Conservation (phyloP, 1,140 invertebrate species). For the Psix sp. region DNA sequence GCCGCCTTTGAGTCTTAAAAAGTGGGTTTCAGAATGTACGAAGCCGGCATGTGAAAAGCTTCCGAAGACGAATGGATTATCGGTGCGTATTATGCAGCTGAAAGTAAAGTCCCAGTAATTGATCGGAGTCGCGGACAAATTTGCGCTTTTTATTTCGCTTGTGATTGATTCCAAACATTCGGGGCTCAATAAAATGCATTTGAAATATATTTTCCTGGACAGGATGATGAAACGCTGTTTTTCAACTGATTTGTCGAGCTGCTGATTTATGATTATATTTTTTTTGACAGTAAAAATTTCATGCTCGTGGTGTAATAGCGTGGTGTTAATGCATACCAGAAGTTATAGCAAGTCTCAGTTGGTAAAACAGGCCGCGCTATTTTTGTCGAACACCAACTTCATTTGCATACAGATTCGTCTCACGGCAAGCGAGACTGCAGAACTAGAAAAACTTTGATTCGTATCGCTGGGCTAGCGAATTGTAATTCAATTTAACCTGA, state of each 20-base stretch:
- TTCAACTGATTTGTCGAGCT: no score
- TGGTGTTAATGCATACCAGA: conserved; percentile 14
- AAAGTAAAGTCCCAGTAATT: conserved; percentile 5
- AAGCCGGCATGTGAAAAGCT: conserved; percentile 6
- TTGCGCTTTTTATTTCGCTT: not conserved
- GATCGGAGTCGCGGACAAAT: not conserved
- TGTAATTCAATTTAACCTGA: conserved; percentile 29
- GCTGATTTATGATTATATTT: no score
- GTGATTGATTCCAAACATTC: conserved; percentile 4
- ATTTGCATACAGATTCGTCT: conserved; percentile 16
- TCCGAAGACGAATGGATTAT: conserved; percentile 16
- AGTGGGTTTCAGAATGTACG: not conserved
- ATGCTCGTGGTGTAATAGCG: no score
- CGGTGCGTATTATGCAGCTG: not conserved
- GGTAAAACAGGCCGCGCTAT: no score
- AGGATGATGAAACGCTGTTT: no score
- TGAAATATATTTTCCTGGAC: not conserved
- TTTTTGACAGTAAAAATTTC: no score
- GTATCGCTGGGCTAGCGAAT: not conserved
- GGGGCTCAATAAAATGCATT: not conserved
- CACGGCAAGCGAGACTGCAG: not conserved
- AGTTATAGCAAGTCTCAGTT: not conserved
- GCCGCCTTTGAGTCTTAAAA: conserved; percentile 1
- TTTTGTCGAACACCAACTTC: conserved; percentile 5
- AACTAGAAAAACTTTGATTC: conserved; percentile 26